Conservation (phyloP, 2,888 invertebrate species). For the Lasioglossum vierecki region DNA sequence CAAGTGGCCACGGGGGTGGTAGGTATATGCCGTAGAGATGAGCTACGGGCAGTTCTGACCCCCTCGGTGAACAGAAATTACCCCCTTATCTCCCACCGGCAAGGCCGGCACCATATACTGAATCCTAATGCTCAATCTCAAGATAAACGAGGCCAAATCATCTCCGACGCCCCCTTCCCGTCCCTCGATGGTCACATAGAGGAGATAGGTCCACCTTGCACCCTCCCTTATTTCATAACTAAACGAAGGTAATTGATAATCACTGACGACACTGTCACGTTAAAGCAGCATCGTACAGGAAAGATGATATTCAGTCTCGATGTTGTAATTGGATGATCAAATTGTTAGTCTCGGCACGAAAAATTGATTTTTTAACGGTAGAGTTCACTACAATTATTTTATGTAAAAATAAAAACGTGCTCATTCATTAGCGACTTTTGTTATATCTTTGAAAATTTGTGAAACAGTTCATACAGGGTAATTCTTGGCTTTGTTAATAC, state of each 20-base stretch:
- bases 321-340: neutral
- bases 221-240: conserved; percentile 45
- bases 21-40: conserved; percentile 75
- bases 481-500: too few relatives aligned
- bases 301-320: neutral
- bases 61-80: conserved; percentile 81
- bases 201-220: conserved; percentile 46
- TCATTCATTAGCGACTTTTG: neutral
- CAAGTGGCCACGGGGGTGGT: conserved; percentile 69
- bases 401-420: neutral
- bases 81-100: conserved; percentile 81
- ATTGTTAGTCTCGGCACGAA: neutral
- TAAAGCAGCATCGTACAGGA: neutral
- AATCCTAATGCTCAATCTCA: conserved; percentile 82
- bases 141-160: conserved; percentile 79
- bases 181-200: conserved; percentile 40
- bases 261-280: conserved; percentile 25
- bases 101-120: conserved; percentile 77
- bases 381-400: too few relatives aligned
- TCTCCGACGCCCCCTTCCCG: conserved; percentile 42
- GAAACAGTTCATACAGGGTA: too few relatives aligned
- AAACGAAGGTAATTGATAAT: conserved; percentile 13
- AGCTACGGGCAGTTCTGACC: conserved; percentile 82
- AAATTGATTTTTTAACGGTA: neutral
- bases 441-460: too few relatives aligned